Conservation (phyloP, 35 echinoderm and acorn worm species). For the Diadema setosum region DNA sequence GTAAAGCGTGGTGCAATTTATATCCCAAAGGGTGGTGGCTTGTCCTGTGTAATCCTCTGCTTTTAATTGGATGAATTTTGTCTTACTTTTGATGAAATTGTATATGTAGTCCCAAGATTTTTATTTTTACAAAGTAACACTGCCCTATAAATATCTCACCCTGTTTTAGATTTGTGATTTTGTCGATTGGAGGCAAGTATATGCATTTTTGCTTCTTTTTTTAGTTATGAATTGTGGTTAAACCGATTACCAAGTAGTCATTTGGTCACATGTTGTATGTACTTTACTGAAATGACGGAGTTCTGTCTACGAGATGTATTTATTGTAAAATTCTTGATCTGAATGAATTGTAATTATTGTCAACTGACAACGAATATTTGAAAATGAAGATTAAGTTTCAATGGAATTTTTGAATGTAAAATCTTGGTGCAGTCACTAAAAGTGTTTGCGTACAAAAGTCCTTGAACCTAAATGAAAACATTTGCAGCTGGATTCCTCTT, state of each 20-base stretch:
- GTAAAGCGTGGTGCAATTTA: not conserved
- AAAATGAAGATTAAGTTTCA: too few relatives aligned
- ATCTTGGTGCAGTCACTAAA: too few relatives aligned
- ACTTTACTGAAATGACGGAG: not conserved
- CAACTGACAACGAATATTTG: not conserved
- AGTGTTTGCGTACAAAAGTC: too few relatives aligned
- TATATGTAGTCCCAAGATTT: not conserved
- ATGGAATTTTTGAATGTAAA: too few relatives aligned
- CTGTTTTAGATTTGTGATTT: not conserved
- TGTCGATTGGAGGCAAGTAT: not conserved
- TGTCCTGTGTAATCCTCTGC: not conserved
- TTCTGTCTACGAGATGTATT: not conserved
- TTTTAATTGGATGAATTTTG: not conserved
- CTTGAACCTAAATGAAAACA: too few relatives aligned
- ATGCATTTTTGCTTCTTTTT: too few relatives aligned
- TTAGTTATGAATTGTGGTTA: not conserved
- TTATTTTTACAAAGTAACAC: not conserved
- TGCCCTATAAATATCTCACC: slow-evolving; percentile 15
- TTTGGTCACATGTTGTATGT: too few relatives aligned
- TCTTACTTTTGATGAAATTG: not conserved
- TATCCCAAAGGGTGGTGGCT: not conserved
- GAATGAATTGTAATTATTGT: slow-evolving; percentile 1
- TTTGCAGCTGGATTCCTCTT: too few relatives aligned
- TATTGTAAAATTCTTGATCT: not conserved
- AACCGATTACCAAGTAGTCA: not conserved